Percentiles rank a stretch among this genome's conserved stretches.
phyloP scores from a whole-genome alignment of 2,113 vertebrate species.

The Psophia crepitans region DNA sequence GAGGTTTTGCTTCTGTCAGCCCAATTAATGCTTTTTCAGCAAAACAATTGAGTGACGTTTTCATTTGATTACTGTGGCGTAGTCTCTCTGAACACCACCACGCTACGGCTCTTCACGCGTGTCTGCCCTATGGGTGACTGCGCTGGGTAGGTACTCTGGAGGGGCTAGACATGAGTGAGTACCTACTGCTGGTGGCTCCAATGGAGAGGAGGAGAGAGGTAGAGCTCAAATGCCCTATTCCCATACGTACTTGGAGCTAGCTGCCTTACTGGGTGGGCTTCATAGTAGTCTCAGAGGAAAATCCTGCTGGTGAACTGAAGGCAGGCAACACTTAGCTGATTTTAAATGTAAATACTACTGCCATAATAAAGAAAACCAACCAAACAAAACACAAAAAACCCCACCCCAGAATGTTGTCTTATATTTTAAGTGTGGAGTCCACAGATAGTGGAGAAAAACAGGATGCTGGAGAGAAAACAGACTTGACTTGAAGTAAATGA shows the following conservation, averaged over 20 bases:
- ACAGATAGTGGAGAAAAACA: neutral
- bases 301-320: neutral
- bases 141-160: neutral
- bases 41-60: neutral
- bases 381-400: too few species aligned
- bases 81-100: neutral
- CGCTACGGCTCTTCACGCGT: neutral
- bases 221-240: neutral
- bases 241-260: neutral
- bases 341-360: neutral
- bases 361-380: neutral
- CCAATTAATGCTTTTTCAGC: neutral
- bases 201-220: neutral
- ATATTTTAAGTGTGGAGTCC: neutral
- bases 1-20: neutral
- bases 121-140: rapidly evolving
- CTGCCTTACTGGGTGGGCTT: neutral
- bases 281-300: neutral
- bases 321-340: neutral
- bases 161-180: neutral
- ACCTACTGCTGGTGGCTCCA: neutral
- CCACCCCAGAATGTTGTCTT: too few species aligned
- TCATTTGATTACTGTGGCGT: neutral
- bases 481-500: neutral
- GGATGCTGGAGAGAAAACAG: neutral